Percentiles rank a stretch among this genome's conserved stretches.
Evolutionary conservation across 53 echinoderm and acorn worm species (phyloP).

Genomic region (Paelopatides confundens): DNA sequence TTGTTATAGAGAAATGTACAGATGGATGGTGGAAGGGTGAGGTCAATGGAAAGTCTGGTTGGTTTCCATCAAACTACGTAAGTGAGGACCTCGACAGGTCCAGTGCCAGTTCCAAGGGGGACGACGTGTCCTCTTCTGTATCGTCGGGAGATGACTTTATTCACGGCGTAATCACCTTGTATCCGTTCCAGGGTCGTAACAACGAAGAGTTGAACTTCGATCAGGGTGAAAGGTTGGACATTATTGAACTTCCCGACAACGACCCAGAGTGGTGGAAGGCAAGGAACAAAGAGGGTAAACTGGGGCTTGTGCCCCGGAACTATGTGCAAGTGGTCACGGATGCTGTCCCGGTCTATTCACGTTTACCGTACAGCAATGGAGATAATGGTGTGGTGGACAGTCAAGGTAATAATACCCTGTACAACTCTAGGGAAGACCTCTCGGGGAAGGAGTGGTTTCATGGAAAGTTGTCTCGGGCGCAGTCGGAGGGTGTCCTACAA

Average conservation of each 20-base stretch:
- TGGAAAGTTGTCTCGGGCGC: conserved; percentile 81
- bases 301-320: conserved; percentile 92
- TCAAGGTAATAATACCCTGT: not conserved
- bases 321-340: conserved; percentile 83
- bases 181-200: conserved; percentile 88
- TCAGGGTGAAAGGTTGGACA: conserved; percentile 82
- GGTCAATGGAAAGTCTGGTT: conserved; percentile 77
- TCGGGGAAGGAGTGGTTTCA: conserved; percentile 82
- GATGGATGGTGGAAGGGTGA: conserved; percentile 99
- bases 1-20: conserved; percentile 91
- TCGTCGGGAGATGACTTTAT: conserved; percentile 82
- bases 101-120: conserved; percentile 78
- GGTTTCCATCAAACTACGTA: conserved; percentile 99
- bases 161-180: conserved; percentile 81
- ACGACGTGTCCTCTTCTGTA: conserved; percentile 55
- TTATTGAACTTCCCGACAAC: conserved; percentile 88
- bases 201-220: conserved; percentile 98
- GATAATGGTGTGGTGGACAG: conserved; percentile 24
- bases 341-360: conserved; percentile 72
- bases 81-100: conserved; percentile 80
- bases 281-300: conserved; percentile 76
- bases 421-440: conserved; percentile 19
- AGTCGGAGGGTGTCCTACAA: conserved; percentile 78
- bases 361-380: conserved; percentile 43
- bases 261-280: conserved; percentile 99